Evolutionary conservation across 2,113 vertebrate species (phyloP).

Genomic region (Pungitius pungitius): DNA sequence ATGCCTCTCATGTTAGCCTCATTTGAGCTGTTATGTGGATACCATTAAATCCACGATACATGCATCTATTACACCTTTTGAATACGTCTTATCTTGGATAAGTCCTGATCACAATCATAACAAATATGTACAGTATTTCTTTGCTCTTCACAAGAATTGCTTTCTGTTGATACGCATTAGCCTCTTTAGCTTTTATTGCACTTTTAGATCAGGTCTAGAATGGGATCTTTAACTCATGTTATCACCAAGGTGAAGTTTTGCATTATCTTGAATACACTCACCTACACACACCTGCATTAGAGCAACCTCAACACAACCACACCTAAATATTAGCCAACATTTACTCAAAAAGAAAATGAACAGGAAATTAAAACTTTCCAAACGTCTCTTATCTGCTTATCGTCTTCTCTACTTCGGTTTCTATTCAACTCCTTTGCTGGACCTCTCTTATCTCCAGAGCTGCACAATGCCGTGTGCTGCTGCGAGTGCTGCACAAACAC

Average conservation of each 20-base stretch:
- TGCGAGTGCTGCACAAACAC: conserved; percentile 36
- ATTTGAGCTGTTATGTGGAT: conserved; percentile 46
- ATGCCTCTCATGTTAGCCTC: conserved; percentile 45
- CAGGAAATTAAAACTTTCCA: conserved; percentile 55
- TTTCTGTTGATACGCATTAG: not conserved
- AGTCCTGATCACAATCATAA: not conserved
- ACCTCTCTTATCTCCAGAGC: conserved; percentile 63
- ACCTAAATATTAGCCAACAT: not conserved
- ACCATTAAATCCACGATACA: conserved; percentile 29
- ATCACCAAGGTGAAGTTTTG: not conserved
- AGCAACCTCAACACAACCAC: conserved; percentile 2
- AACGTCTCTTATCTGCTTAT: conserved; percentile 52
- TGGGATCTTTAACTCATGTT: conserved; percentile 6
- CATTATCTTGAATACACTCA: not conserved
- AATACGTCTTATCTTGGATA: conserved; percentile 1
- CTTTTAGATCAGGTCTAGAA: not conserved
- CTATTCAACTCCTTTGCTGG: conserved; percentile 67
- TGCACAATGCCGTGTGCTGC: conserved; percentile 29
- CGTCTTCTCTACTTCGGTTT: conserved; percentile 56
- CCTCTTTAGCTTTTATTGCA: not conserved
- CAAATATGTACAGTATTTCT: not conserved
- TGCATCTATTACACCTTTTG: not conserved
- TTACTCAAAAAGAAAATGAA: conserved; percentile 4
- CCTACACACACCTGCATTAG: not conserved
- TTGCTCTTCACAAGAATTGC: not conserved